These are phyloP conservation scores for Melanocharis versteri DNA, from an alignment of 2,113 vertebrate species.

Conservation along the genomic window DNA sequence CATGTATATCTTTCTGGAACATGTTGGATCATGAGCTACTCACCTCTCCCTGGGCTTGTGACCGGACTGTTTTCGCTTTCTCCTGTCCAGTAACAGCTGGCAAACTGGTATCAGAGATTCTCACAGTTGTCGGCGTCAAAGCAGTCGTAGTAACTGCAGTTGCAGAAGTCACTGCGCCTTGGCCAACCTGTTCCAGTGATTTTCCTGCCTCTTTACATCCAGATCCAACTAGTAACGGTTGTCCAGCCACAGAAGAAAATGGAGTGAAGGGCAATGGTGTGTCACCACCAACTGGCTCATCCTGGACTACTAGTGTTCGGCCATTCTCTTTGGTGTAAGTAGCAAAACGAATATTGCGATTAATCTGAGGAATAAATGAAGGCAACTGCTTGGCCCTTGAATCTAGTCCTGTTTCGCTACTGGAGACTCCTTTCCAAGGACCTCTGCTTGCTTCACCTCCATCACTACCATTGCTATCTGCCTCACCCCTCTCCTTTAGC, in stretches of 20 bases:
- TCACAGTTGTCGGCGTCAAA: constrained; percentile 81
- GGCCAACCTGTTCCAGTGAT: constrained; percentile 77
- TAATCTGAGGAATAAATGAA: constrained; percentile 81
- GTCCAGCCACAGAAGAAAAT: constrained; percentile 85
- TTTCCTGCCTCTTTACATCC: constrained; percentile 77
- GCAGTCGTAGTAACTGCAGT: constrained; percentile 78
- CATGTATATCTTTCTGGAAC: neutral
- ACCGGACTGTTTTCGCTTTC: constrained; percentile 77
- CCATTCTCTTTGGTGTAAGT: constrained; percentile 95
- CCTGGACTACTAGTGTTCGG: constrained; percentile 83
- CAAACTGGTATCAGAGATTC: constrained; percentile 80
- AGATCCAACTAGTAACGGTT: constrained; percentile 79
- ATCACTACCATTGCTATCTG: constrained; percentile 79
- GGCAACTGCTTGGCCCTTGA: constrained; percentile 75
- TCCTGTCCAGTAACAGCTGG: constrained; percentile 77
- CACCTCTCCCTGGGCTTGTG: constrained; percentile 83
- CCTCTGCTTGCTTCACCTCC: constrained; percentile 77
- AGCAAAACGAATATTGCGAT: constrained; percentile 82
- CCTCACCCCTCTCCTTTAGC: constrained; percentile 84
- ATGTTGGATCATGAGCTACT: constrained; percentile 38
- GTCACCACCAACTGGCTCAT: constrained; percentile 78
- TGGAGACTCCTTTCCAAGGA: constrained; percentile 77
- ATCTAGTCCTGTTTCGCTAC: constrained; percentile 71
- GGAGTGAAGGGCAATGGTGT: constrained; percentile 72
- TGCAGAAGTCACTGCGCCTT: constrained; percentile 69